Base-by-base conservation (phyloP, 2,797 vertebrate species). In the Cottoperca gobio region DNA sequence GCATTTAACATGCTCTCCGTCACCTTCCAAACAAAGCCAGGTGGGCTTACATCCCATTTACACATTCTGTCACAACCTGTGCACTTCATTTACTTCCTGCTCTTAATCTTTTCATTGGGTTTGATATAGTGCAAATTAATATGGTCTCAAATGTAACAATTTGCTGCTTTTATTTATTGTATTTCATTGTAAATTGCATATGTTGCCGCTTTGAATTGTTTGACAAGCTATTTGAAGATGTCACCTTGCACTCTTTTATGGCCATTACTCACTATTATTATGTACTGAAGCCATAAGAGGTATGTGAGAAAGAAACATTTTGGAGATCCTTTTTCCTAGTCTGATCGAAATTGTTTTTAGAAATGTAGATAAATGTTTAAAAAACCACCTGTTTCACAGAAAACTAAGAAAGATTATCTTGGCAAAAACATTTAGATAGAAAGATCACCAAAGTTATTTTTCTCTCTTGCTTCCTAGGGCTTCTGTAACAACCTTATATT, bases 21-120 rank as follows among this genome's bases (percentile, higher is more conserved):
- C 7, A 92, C 83, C 24, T 98, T 98, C 76, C 97, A 87, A 1
- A 99, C 97, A 0, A 93, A 95, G 73, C 84, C 94, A 92, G 97
- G 97, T 98, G 83, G 8, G 86, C 31, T 40, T 8, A 1, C 33
- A 57, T 78, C 33, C 1, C 43, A 28, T 43, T 26, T 39, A 39
- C 53, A 48, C n/a, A n/a, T 28, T 50, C 24, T 10, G n/a, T 53
- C 19, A 39, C 54, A 24, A 62, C 24, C 62, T 79, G 16, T 64
- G 12, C 5, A 7, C 24, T 17, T 46, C 23, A 16, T 46, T 31
- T 55, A 28, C 43, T 35, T 7, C 14, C 54, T 45, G 39, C 31
- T 46, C 12, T 17, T 24, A 35, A 37, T 43, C 7, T 31, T 62
- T 73, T 40, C 35, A 46, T 45, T 35, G 5, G 2, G 16, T 39